Evolutionary conservation across 2,888 invertebrate species (phyloP).

Genomic region (Scaptomyza reducta): DNA sequence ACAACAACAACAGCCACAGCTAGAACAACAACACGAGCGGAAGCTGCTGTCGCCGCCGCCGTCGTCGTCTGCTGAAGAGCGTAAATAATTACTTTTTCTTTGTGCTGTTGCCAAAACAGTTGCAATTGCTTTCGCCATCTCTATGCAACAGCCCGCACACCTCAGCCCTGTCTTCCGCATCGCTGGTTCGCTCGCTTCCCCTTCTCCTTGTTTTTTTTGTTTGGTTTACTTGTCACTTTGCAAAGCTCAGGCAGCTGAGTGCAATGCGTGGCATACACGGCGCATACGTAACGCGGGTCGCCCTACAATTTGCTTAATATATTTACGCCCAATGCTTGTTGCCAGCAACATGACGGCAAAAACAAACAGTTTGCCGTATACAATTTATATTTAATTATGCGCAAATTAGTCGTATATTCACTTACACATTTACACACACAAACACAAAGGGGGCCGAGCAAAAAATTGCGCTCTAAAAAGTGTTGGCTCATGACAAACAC

Average conservation of each 20-base stretch:
- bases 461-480: slow-evolving; percentile 60
- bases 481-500: slow-evolving; percentile 80
- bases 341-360: slow-evolving; percentile 43
- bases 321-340: slow-evolving; percentile 79
- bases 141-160: slow-evolving; percentile 1
- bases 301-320: slow-evolving; percentile 76
- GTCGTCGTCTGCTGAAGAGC: slow-evolving; percentile 75
- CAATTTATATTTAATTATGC: slow-evolving; percentile 82
- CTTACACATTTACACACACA: slow-evolving; percentile 4
- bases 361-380: slow-evolving; percentile 71
- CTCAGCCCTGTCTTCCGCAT: slow-evolving; percentile 1
- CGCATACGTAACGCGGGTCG: slow-evolving; percentile 67
- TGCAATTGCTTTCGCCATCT: slow-evolving; percentile 62
- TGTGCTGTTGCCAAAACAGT: slow-evolving; percentile 77
- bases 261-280: slow-evolving; percentile 61
- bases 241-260: slow-evolving; percentile 37
- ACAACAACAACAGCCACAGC: slow-evolving; percentile 21
- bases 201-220: slow-evolving; percentile 6
- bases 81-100: slow-evolving; percentile 80
- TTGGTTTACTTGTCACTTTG: slow-evolving; percentile 54
- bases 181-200: slow-evolving; percentile 3
- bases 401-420: slow-evolving; percentile 74
- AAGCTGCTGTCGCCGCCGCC: slow-evolving; percentile 59
- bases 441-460: slow-evolving; percentile 23
- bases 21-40: slow-evolving; percentile 46